Conservation (phyloP, 2,888 invertebrate species). For the Lepidochrysops patricia region DNA sequence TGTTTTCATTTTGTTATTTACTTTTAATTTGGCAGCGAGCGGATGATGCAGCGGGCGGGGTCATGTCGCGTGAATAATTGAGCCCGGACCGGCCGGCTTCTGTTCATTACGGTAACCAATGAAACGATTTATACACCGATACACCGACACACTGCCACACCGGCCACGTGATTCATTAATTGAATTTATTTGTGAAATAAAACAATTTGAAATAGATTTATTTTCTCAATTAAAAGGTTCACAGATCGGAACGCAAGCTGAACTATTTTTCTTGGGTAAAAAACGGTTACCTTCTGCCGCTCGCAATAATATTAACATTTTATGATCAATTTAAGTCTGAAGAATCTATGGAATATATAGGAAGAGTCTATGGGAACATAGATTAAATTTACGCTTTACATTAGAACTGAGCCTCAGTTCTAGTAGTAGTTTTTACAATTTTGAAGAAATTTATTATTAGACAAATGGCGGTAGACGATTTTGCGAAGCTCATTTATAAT, state of each 20-base stretch:
- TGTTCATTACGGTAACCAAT: constrained; percentile 4
- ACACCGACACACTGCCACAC: not conserved
- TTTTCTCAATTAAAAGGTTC: not conserved
- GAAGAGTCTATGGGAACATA: no score
- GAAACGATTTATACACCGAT: not conserved
- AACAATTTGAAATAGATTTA: not conserved
- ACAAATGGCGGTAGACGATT: constrained; percentile 11
- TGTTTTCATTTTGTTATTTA: constrained; percentile 75
- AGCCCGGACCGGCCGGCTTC: constrained; percentile 31
- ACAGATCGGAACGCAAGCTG: not conserved
- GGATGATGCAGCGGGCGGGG: constrained; percentile 61
- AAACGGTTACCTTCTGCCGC: not conserved
- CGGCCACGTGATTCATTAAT: constrained; percentile 1
- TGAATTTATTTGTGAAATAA: not conserved
- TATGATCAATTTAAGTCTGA: not conserved
- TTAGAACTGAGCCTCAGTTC: not conserved
- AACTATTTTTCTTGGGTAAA: not conserved
- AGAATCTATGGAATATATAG: not conserved
- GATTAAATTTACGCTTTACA: no score
- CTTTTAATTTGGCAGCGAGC: constrained; percentile 75
- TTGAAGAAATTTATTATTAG: constrained; percentile 8
- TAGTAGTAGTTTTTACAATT: not conserved
- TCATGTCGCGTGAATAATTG: constrained; percentile 68
- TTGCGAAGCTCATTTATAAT: constrained; percentile 43
- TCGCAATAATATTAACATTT: not conserved